phyloP scores from a whole-genome alignment of 2,113 vertebrate genomes.

The Archocentrus centrarchus region DNA sequence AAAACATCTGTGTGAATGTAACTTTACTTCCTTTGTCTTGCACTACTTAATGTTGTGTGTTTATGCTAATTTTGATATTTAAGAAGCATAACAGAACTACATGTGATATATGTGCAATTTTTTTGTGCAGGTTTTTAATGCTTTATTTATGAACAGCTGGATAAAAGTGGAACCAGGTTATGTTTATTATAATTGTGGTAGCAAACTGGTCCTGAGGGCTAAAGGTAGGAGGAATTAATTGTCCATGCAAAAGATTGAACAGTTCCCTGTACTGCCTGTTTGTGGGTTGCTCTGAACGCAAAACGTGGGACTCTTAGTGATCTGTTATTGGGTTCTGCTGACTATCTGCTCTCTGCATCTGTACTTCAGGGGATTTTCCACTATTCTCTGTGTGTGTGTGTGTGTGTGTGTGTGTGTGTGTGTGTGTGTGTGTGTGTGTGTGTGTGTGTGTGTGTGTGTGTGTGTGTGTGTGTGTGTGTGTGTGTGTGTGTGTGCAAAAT shows the following conservation, averaged over 20 bases:
- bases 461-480: not conserved
- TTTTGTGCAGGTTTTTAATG: not conserved
- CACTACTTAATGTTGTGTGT: not conserved
- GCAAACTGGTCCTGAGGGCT: not conserved
- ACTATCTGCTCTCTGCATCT: conserved; percentile 4
- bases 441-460: not conserved
- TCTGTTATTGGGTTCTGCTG: not conserved
- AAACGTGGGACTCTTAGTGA: not conserved
- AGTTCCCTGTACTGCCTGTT: not conserved
- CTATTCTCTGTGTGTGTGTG: not conserved
- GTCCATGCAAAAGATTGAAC: not conserved
- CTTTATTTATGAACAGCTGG: not conserved
- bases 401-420: too few relatives aligned
- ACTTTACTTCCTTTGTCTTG: not conserved
- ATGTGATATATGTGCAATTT: not conserved
- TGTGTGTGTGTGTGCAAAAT: not conserved
- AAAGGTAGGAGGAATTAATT: not conserved
- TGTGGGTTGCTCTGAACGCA: not conserved
- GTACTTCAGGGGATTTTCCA: not conserved
- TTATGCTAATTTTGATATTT: not conserved
- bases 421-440: not conserved
- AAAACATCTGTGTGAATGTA: not conserved
- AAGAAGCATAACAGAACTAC: not conserved
- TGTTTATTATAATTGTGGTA: not conserved
- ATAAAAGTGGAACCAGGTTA: not conserved